Evolutionary conservation across 2,113 vertebrate genomes (phyloP), one percentile per base, ranked within the genome.

Genomic region (Tachuris rubrigastra): DNA sequence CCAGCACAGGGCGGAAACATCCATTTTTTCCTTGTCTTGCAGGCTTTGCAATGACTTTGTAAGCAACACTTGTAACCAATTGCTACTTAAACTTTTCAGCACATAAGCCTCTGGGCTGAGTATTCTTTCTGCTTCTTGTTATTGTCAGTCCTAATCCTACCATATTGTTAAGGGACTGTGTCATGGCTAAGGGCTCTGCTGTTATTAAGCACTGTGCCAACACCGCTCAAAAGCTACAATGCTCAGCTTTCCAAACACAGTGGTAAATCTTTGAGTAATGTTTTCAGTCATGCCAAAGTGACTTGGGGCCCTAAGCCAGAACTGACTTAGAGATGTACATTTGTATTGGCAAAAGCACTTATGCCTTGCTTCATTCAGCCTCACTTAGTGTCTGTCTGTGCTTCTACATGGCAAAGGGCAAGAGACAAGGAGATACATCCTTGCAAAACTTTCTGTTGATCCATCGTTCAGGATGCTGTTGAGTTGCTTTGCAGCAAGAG

Each of bases 231-330:
- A 89, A 81, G 49, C 52, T 86, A n/a, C 60, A 92, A 30, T 12
- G 39, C 77, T 78, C 39, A 3, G 73, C 81, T 87, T 93, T 96
- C 67, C 85, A 87, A 87, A 91, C 3, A 5, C 58, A 75, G 41
- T 20, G 28, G 53, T 91, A 92, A 95, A 75, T 73, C 69, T 89
- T 68, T 35, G 72, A 89, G 76, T 68, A 50, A 74, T 85, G 23
- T 66, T 94, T 97, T 90, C 78, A 87, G 68, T 79, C 17, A 56
- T 78, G 74, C 44, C 84, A 35, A 92, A 95, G 42, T 68, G 49
- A 69, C 71, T 72, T 76, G 62, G 58, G 46, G 39, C 31, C 17
- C 44, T 46, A 39, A 78, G 69, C 44, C 77, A 92, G 84, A 82
- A 89, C 2, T 10, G 5, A 62, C 81, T 91, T 50, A 39, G 82